phyloP scores from a whole-genome alignment of 2,113 vertebrate species.

The Pseudorasbora parva region DNA sequence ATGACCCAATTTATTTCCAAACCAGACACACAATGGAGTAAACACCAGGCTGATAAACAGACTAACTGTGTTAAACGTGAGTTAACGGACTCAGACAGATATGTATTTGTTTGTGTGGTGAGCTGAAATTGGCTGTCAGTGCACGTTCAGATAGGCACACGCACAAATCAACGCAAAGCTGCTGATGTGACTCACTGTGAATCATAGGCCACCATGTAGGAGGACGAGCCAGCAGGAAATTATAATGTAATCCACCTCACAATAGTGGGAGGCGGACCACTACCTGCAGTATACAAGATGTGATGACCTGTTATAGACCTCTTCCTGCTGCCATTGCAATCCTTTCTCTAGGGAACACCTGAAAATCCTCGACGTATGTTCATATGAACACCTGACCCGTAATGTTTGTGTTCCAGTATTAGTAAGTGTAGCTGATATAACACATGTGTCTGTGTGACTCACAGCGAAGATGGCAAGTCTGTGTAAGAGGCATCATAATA shows the following conservation, averaged over 20 bases:
- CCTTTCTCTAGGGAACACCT: neutral
- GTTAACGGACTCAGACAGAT: neutral
- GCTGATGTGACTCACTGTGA: constrained; percentile 53
- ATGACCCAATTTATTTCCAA: neutral
- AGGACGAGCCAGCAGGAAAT: constrained; percentile 32
- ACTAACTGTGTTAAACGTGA: constrained; percentile 10
- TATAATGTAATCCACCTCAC: constrained; percentile 37
- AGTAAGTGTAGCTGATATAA: constrained; percentile 51
- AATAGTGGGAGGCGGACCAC: constrained; percentile 28
- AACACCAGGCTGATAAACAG: constrained; percentile 23
- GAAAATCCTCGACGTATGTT: constrained; percentile 17
- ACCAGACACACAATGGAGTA: neutral
- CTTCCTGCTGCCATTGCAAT: constrained; percentile 1
- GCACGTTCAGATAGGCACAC: constrained; percentile 21
- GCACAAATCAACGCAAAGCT: constrained; percentile 36
- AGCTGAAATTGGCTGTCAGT: constrained; percentile 36
- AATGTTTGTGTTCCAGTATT: constrained; percentile 45
- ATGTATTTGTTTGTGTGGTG: constrained; percentile 15
- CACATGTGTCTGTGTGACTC: constrained; percentile 53
- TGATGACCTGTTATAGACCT: constrained; percentile 12
- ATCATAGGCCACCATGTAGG: constrained; percentile 41
- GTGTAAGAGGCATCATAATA: constrained; percentile 43
- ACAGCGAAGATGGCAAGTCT: constrained; percentile 40
- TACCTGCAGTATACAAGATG: constrained; percentile 4
- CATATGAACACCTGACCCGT: constrained; percentile 13